Conservation (phyloP, 2,113 vertebrate species). For the Myodes glareolus region DNA sequence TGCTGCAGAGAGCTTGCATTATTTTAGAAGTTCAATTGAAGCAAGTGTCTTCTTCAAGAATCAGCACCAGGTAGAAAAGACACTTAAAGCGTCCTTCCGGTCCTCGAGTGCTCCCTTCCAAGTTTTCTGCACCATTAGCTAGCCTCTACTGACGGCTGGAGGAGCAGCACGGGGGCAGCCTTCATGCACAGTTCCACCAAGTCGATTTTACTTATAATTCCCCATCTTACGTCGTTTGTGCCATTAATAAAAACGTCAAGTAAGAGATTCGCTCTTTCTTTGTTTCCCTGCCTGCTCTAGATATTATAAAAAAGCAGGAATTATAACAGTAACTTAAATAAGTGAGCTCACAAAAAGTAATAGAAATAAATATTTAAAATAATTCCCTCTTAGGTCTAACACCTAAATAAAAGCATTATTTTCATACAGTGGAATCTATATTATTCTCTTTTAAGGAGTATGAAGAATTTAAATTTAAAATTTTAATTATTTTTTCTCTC, state of each 20-base stretch:
- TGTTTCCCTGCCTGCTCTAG: background rate
- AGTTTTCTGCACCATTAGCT: background rate
- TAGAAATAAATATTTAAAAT: conserved; percentile 2
- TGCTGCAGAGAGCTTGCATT: background rate
- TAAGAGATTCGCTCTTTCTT: too few species aligned
- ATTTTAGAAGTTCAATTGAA: conserved; percentile 18
- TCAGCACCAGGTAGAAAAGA: background rate
- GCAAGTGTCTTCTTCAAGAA: background rate
- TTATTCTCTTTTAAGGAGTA: background rate
- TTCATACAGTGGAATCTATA: background rate
- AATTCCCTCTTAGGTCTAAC: background rate
- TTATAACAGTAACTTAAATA: background rate
- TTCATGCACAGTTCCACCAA: background rate
- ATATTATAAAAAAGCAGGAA: background rate
- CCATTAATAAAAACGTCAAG: background rate
- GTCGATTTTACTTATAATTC: background rate
- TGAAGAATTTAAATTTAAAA: conserved; percentile 13
- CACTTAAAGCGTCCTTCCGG: background rate
- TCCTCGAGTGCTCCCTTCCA: background rate
- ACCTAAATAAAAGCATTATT: conserved; percentile 5
- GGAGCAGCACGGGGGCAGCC: background rate
- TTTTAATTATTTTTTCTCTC: background rate
- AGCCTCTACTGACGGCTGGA: background rate
- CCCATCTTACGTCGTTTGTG: background rate
- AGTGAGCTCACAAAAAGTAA: background rate